Conservation (phyloP, 2,113 vertebrate species). For the Sinocyclocheilus maitianheensis region DNA sequence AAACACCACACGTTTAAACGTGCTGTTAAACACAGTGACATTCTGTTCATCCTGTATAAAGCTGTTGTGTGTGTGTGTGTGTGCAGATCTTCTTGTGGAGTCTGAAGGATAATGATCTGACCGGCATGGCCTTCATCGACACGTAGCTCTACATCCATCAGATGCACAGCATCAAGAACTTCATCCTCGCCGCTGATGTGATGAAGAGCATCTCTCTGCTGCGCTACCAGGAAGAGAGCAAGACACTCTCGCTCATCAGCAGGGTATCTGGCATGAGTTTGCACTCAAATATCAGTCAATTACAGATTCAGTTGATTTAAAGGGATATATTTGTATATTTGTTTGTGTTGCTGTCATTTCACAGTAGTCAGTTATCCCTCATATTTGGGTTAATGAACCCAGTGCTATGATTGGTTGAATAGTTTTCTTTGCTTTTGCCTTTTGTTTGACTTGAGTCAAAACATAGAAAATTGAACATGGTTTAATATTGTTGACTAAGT, state of each 20-base stretch:
- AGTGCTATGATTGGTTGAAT: no score
- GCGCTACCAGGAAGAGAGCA: slow-evolving; percentile 93
- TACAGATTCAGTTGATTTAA: no score
- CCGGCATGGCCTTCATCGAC: slow-evolving; percentile 95
- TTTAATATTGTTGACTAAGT: no score
- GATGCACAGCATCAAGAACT: slow-evolving; percentile 95
- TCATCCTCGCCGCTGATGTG: slow-evolving; percentile 89
- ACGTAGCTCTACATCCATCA: slow-evolving; percentile 94
- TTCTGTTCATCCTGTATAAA: not conserved
- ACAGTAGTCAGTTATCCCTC: no score
- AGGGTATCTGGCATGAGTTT: slow-evolving; percentile 71
- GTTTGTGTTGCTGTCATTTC: no score
- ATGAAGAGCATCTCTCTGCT: slow-evolving; percentile 93
- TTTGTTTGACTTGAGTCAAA: no score
- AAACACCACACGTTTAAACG: not conserved
- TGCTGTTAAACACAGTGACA: not conserved
- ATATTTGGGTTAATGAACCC: no score
- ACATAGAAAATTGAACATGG: no score
- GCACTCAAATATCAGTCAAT: not conserved
- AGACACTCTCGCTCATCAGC: slow-evolving; percentile 90
- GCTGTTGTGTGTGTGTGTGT: not conserved
- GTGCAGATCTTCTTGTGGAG: slow-evolving; percentile 91
- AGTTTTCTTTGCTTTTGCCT: no score
- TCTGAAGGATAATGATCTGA: slow-evolving; percentile 89
- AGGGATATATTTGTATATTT: no score